Evolutionary conservation across 2,113 vertebrate genomes (phyloP), one percentile per base, ranked within the genome.

Genomic region (Lynx canadensis): DNA sequence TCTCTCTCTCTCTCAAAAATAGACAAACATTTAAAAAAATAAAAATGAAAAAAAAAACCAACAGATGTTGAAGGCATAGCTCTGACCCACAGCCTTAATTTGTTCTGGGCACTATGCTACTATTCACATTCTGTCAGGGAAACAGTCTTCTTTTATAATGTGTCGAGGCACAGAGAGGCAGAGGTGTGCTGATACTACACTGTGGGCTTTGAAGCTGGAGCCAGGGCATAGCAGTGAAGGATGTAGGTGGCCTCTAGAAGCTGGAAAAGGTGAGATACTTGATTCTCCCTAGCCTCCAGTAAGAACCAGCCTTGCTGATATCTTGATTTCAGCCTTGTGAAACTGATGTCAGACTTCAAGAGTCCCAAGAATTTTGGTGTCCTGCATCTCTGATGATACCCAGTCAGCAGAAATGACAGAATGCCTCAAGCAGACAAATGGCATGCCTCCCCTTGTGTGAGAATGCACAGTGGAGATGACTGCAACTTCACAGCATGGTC

Each of bases 401-500:
- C 98, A 98, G 82, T 48, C 98, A 4, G 99, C 98, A 3, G 98
- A 99, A n/a, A 95, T 99, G 52, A 98, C 97, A 0, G 99, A 99
- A 71, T 99, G 99, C 97, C 80, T 99, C 97, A 98, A 31, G 25
- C 99, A 99, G 99, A 99, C 99, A 66, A 99, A 98, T 48, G 97
- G 99, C 0, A 97, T 99, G 98, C 99, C 99, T 1, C 45, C 98
- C 21, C 98, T 99, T 18, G 98, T 99, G 23, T 99, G 99, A 96
- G 98, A 98, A 68, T 99, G 99, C 91, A 95, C 96, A 0, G 8
- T 98, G 99, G 98, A 95, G 99, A 99, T 1, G 99, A 99, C 98
- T 99, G 99, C 98, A 98, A 98, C 0, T 99, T 99, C 11, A 99
- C 99, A 36, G 81, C 99, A n/a, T 99, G 99, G 99, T 99, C 99